Evolutionary conservation across 2,797 vertebrate genomes (phyloP), one percentile per base, ranked within the genome.

Genomic region (Epinephelus malabaricus): DNA sequence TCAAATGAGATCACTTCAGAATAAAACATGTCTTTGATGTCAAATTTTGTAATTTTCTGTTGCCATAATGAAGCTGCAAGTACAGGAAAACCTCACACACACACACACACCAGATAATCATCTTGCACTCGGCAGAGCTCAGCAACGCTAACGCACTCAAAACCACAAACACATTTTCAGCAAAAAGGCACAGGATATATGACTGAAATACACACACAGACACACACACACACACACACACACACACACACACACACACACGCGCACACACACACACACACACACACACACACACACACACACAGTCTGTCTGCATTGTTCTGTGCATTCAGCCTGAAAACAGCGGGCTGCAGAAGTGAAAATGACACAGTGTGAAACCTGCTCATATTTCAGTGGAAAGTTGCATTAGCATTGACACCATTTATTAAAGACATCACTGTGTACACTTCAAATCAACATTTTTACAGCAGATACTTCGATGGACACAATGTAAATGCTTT

Each of bases 161-260:
- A 89, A 75, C 87, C 84, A 86, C 90, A 86, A 69, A 78, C 66
- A 67, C 67, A 63, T 77, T 77, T 83, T 83, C 54, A 85, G 68
- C 62, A 50, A 72, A 84, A 82, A 12, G 19, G 30, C 30, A 86
- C 81, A 85, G 79, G 83, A 89, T 86, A 86, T 83, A 73, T 64
- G 18, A 73, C 17, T 12, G 10, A 60, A 12, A 40, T n/a, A 54
- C 58, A 27, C 27, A 62, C 50, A 68, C 47, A 23, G 6, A 34
- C 13, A 49, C 27, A 46, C 40, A 53, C 23, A 40, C 27, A 60
- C 23, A 23, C 43, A 65, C 54, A 59, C 43, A 62, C 50, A 68
- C 47, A 23, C 10, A 34, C 13, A 49, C 27, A 46, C 40, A 53
- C 23, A 40, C 27, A 60, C 23, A 23, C 43, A 65, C 54, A 51